A percentile compares a stretch with the other conserved stretches of the same genome.
phyloP scores from a whole-genome alignment of 2,113 vertebrate genomes.

The Trogon melanurus region DNA sequence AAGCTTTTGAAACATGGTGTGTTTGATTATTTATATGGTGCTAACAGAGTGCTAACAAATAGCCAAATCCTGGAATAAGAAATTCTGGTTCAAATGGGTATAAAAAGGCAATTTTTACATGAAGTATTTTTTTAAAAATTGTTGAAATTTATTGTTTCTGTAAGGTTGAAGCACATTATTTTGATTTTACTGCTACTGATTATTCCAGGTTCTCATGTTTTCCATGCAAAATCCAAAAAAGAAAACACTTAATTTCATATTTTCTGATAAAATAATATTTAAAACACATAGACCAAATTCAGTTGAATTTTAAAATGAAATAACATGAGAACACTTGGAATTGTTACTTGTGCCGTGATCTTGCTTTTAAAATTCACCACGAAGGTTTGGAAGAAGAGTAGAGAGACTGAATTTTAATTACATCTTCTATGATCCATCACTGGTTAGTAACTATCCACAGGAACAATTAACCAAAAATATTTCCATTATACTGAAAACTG shows the following conservation, averaged over 20 bases:
- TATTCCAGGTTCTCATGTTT: neutral
- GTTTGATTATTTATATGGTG: neutral
- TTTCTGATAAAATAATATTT: neutral
- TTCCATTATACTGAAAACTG: neutral
- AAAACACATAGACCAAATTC: neutral
- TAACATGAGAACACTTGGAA: neutral
- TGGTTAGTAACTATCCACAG: neutral
- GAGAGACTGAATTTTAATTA: neutral
- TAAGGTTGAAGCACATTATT: neutral
- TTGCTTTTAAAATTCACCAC: neutral
- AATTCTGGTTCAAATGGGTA: neutral
- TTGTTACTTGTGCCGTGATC: neutral
- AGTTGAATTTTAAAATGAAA: neutral
- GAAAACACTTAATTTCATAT: neutral
- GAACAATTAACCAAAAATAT: neutral
- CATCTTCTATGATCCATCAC: neutral
- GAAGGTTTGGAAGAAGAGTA: neutral
- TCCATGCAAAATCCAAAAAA: neutral
- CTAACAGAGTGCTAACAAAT: neutral
- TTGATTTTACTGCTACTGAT: neutral
- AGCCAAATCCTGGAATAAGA: neutral
- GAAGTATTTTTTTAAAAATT: neutral
- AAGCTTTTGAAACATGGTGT: neutral
- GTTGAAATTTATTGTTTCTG: neutral
- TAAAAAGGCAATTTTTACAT: neutral